Base-by-base conservation (phyloP, 1,140 invertebrate genomes). In the Oryctes rhinoceros region DNA sequence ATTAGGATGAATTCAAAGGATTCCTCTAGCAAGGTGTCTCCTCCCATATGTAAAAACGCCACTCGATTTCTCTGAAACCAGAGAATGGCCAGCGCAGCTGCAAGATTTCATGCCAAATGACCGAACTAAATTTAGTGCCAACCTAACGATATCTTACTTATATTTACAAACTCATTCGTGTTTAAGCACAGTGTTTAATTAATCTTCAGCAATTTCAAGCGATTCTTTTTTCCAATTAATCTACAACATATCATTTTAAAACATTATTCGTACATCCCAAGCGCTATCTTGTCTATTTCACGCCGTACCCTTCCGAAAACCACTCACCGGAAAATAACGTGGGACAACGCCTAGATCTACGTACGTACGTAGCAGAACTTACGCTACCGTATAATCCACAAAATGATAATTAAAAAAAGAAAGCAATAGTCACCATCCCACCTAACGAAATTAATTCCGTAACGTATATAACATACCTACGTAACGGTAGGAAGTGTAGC, bases 401-500 rank as follows among this genome's bases (percentile, higher is more conserved):
- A 44, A 44, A 44, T 44, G 39, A 59, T 59, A 59, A 59, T 59
- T 59, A 59, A 59, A 59, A 59, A 59, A 59, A 59, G 53, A 59
- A 59, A 59, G 53, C 53, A 59, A 59, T 59, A 59, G 53, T 18
- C 53, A 59, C 53, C 53, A 59, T 59, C 53, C 15, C 53, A 59
- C 53, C 20, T 59, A 39, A 76, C 37, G 39, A 76, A 76, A 76
- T 76, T 39, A 39, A 39, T 44, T n/a, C 53, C 53, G 30, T 39
- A 44, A 44, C 39, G 39, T 44, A 44, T 44, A 10, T 30, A 30
- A 30, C 24, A 30, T 44, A 44, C 39, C 39, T 44, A 44, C 39
- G 39, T 44, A 44, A 76, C 75, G 37, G 20, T 76, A 39, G 75
- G 75, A 76, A 76, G 75, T 76, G 75, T 44, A 76, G 75, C 15